phyloP scores from a whole-genome alignment of 2,888 invertebrate genomes.

The Drosophila tripunctata region DNA sequence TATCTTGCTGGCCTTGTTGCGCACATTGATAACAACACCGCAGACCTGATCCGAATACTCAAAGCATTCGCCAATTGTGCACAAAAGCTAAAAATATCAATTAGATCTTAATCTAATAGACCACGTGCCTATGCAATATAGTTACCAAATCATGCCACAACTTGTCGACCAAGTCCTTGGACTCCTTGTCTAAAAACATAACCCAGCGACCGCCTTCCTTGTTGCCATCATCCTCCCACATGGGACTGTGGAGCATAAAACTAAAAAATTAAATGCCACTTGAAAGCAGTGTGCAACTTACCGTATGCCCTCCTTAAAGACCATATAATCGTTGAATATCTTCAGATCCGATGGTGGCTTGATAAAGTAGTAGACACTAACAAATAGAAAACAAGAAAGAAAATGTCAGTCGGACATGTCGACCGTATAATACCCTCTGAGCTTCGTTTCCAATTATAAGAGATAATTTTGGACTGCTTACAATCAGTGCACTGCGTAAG shows the following conservation, averaged over 20 bases:
- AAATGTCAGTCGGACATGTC: too few relatives aligned
- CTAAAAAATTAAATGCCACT: background rate
- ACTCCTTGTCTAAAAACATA: slow-evolving; percentile 88
- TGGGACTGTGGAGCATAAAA: slow-evolving; percentile 86
- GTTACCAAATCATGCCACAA: slow-evolving; percentile 92
- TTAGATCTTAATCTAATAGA: too few relatives aligned
- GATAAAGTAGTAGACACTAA: slow-evolving; percentile 92
- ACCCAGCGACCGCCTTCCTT: slow-evolving; percentile 94
- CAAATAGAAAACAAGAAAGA: too few relatives aligned
- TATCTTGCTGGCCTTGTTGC: slow-evolving; percentile 95
- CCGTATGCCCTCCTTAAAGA: slow-evolving; percentile 88
- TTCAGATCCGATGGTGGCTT: slow-evolving; percentile 91
- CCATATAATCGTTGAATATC: slow-evolving; percentile 91
- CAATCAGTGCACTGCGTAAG: too few relatives aligned
- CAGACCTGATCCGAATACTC: slow-evolving; percentile 96
- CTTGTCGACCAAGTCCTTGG: slow-evolving; percentile 89
- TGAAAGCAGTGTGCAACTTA: slow-evolving; percentile 27
- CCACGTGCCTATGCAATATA: slow-evolving; percentile 33
- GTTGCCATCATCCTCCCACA: slow-evolving; percentile 96
- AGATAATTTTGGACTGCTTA: too few relatives aligned
- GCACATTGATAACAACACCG: slow-evolving; percentile 97
- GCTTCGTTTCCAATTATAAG: too few relatives aligned
- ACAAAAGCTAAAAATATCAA: slow-evolving; percentile 86
- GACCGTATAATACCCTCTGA: too few relatives aligned
- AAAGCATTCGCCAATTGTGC: slow-evolving; percentile 97